Conservation (phyloP, 2,113 vertebrate genomes). For the Lophius piscatorius region DNA sequence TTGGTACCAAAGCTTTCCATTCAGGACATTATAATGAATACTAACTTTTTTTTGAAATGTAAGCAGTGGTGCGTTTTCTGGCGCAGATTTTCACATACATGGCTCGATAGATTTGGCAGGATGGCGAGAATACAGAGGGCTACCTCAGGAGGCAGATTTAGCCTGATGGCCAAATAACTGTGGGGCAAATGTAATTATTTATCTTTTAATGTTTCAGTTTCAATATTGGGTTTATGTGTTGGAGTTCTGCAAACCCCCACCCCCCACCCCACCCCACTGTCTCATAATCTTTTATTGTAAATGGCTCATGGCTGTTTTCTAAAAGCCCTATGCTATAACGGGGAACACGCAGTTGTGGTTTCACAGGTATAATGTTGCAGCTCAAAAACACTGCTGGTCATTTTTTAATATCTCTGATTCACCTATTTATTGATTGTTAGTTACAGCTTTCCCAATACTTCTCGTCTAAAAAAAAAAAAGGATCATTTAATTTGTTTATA, state of each 20-base stretch:
- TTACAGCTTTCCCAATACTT: too few relatives aligned
- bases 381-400: slow-evolving; percentile 14
- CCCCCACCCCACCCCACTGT: too few relatives aligned
- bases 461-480: too few relatives aligned
- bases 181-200: slow-evolving; percentile 30
- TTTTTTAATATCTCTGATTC: slow-evolving; percentile 9
- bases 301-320: slow-evolving; percentile 21
- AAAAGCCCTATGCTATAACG: slow-evolving; percentile 4
- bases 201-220: slow-evolving; percentile 33
- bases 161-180: slow-evolving; percentile 50
- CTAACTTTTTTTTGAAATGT: slow-evolving; percentile 30
- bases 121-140: slow-evolving; percentile 52
- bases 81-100: slow-evolving; percentile 37
- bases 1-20: slow-evolving; percentile 66
- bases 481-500: too few relatives aligned
- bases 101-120: slow-evolving; percentile 36
- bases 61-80: slow-evolving; percentile 29
- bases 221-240: slow-evolving; percentile 15
- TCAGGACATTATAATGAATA: slow-evolving; percentile 60
- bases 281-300: slow-evolving; percentile 30
- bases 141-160: slow-evolving; percentile 61
- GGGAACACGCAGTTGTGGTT: background rate
- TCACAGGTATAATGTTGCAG: slow-evolving; percentile 20
- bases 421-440: slow-evolving; percentile 2
- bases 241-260: too few relatives aligned